A percentile compares a stretch with the other conserved stretches of the same genome.
These are phyloP conservation scores for Rana temporaria DNA, from an alignment of 2,113 vertebrate genomes.

Conservation along the genomic window DNA sequence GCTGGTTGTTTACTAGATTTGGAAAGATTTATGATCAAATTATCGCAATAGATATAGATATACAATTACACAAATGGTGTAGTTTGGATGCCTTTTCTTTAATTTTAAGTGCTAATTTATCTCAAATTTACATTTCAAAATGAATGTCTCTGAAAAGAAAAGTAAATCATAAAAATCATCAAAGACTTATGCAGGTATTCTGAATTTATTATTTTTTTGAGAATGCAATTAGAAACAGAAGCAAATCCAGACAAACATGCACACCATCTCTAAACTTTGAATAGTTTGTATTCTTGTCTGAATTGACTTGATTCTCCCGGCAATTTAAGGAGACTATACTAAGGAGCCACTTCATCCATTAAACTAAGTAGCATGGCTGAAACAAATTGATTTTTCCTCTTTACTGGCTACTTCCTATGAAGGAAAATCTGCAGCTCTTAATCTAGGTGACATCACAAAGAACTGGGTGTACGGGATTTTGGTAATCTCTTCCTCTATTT, in stretches of 20 bases:
- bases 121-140: too few relatives aligned
- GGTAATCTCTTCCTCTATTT: constrained; percentile 18
- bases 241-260: background rate
- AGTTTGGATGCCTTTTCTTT: too few relatives aligned
- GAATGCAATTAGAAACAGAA: background rate
- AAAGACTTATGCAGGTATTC: background rate
- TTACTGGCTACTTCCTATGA: constrained; percentile 2
- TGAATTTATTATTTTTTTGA: background rate
- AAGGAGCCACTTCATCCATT: constrained; percentile 8
- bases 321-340: constrained; percentile 5
- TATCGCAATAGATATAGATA: too few relatives aligned
- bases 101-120: too few relatives aligned
- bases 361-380: constrained; percentile 11
- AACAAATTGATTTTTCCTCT: constrained; percentile 16
- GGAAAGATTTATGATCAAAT: too few relatives aligned
- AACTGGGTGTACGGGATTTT: constrained; percentile 7
- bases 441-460: constrained; percentile 20
- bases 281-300: constrained; percentile 3
- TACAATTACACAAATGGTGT: too few relatives aligned
- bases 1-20: too few relatives aligned
- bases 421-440: background rate
- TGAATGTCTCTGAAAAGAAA: too few relatives aligned
- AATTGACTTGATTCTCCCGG: constrained; percentile 1
- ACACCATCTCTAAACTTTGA: constrained; percentile 22
- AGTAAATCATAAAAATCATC: too few relatives aligned